phyloP scores from a whole-genome alignment of 2,797 vertebrate species.

The Etheostoma perlongum region DNA sequence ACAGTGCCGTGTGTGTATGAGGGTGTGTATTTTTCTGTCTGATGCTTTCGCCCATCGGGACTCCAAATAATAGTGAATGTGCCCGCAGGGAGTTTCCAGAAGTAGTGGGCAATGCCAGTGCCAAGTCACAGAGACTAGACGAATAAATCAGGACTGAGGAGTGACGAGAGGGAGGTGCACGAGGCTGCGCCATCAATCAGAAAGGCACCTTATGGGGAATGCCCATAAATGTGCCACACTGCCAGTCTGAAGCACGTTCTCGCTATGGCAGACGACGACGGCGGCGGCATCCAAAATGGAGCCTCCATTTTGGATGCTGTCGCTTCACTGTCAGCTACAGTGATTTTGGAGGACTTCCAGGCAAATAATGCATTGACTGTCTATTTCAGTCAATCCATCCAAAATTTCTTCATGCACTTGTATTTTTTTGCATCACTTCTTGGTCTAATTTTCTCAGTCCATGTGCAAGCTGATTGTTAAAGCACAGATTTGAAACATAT shows the following conservation, averaged over 20 bases:
- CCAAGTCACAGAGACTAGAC: constrained; percentile 83
- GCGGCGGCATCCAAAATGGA: constrained; percentile 50
- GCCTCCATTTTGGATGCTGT: constrained; percentile 70
- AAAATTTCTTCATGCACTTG: constrained; percentile 19
- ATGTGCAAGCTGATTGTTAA: background rate
- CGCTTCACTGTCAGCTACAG: constrained; percentile 47
- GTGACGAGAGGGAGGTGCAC: constrained; percentile 68
- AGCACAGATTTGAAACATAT: background rate
- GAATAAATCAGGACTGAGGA: constrained; percentile 81
- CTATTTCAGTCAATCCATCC: constrained; percentile 18
- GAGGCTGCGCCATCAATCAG: constrained; percentile 81
- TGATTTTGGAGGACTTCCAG: constrained; percentile 51
- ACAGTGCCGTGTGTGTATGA: constrained; percentile 38
- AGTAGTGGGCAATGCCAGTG: constrained; percentile 76
- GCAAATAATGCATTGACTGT: constrained; percentile 31
- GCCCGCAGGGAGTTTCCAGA: constrained; percentile 79
- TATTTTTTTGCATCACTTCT: background rate
- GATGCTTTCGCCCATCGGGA: constrained; percentile 75
- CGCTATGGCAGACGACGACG: constrained; percentile 52
- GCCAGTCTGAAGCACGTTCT: constrained; percentile 65
- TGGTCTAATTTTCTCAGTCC: background rate
- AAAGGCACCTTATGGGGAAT: constrained; percentile 79
- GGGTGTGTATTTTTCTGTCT: constrained; percentile 66
- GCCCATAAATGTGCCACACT: constrained; percentile 79
- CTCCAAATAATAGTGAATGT: constrained; percentile 79